A percentile compares a stretch with the other conserved stretches of the same genome.
Evolutionary conservation across 2,113 vertebrate species (phyloP).

Genomic region (Nettapus auritus): DNA sequence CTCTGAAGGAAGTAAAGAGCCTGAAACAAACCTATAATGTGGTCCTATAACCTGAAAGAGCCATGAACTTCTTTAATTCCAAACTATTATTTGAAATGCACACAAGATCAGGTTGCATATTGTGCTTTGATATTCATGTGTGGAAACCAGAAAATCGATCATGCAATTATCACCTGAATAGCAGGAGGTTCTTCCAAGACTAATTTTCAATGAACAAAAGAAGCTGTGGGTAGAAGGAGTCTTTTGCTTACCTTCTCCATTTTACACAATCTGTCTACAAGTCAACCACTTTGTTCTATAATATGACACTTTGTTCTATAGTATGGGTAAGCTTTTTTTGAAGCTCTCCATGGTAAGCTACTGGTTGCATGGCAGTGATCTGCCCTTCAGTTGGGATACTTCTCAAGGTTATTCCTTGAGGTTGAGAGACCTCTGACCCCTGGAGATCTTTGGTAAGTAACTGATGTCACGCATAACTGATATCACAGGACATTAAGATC

Average conservation of each 20-base stretch:
- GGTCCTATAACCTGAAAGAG: no score
- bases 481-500: not conserved
- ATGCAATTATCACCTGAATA: no score
- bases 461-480: accelerated
- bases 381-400: not conserved
- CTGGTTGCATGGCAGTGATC: not conserved
- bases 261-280: not conserved
- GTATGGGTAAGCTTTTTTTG: not conserved
- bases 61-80: no score
- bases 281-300: not conserved
- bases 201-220: not conserved
- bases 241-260: not conserved
- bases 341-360: not conserved
- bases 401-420: not conserved
- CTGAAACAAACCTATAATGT: no score
- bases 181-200: no score
- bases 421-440: not conserved
- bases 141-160: no score
- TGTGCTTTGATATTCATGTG: no score
- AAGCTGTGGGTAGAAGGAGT: not conserved
- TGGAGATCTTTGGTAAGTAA: not conserved
- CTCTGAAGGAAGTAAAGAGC: no score
- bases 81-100: no score
- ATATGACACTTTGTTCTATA: not conserved
- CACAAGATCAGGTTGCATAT: no score